These are phyloP conservation scores for Sapajus apella DNA, from an alignment of 2,113 vertebrate species.

Conservation along the genomic window DNA sequence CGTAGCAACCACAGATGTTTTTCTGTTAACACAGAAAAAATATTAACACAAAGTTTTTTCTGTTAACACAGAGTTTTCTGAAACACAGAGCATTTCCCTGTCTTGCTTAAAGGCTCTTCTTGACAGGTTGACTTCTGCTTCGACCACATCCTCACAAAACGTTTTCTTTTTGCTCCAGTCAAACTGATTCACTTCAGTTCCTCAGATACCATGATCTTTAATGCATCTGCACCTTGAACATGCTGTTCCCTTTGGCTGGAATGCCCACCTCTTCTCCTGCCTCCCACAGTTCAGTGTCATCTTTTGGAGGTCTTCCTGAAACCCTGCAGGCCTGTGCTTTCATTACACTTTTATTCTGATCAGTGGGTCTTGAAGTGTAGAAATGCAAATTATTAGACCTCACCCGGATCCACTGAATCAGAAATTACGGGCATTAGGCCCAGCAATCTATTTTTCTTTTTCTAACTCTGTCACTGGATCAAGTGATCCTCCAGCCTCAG, in stretches of 20 bases:
- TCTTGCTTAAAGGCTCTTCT: neutral
- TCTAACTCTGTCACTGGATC: no score
- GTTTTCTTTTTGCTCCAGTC: neutral
- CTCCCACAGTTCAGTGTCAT: neutral
- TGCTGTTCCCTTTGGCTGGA: neutral
- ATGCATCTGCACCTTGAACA: neutral
- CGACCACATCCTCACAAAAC: neutral
- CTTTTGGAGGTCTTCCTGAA: neutral
- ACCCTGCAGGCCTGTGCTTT: neutral
- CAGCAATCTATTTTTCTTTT: neutral
- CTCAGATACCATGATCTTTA: neutral
- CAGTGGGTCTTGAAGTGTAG: neutral
- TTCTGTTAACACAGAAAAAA: neutral
- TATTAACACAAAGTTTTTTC: neutral
- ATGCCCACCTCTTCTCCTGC: neutral
- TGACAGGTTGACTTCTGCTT: neutral
- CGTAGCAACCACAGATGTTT: neutral
- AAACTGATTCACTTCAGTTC: neutral
- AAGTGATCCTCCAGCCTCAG: no score
- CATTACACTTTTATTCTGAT: neutral
- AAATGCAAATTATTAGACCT: constrained; percentile 14
- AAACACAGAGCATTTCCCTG: neutral
- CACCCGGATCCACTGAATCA: neutral
- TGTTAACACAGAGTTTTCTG: neutral
- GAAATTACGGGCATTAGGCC: neutral